phyloP scores from a whole-genome alignment of 2,888 invertebrate genomes.

The Chrysolina haemoptera region DNA sequence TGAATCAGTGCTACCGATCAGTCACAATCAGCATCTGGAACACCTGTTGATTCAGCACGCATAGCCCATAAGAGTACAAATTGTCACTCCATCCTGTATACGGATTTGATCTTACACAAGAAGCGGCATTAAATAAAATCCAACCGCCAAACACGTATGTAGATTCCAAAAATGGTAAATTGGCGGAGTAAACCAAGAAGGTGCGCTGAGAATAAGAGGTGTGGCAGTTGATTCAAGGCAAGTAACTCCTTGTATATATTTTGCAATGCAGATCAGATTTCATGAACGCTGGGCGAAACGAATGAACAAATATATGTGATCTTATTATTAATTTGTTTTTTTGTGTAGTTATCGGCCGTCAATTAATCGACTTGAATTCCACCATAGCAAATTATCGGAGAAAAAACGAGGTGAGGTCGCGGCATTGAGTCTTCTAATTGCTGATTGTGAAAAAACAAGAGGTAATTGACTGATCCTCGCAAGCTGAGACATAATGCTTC shows the following conservation, averaged over 20 bases:
- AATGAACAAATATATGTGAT: constrained; percentile 14
- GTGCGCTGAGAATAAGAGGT: constrained; percentile 40
- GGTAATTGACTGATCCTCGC: too few relatives aligned
- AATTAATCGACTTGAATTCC: not conserved
- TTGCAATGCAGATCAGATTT: constrained; percentile 45
- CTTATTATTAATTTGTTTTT: constrained; percentile 6
- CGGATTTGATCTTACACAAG: constrained; percentile 33
- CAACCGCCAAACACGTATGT: constrained; percentile 25
- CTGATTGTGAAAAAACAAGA: too few relatives aligned
- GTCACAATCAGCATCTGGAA: not conserved
- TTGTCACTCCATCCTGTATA: constrained; percentile 25
- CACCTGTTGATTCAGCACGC: not conserved
- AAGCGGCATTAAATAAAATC: constrained; percentile 31
- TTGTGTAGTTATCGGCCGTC: not conserved
- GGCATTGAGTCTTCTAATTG: not conserved
- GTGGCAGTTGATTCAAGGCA: constrained; percentile 47
- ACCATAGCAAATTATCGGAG: too few relatives aligned
- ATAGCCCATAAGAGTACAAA: not conserved
- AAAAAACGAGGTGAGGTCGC: constrained; percentile 6
- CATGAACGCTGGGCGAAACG: constrained; percentile 16
- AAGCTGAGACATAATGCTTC: too few relatives aligned
- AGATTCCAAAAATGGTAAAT: constrained; percentile 49
- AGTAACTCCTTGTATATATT: constrained; percentile 42
- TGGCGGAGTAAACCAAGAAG: constrained; percentile 36
- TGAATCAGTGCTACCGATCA: too few relatives aligned